Evolutionary conservation across 2,888 invertebrate species (phyloP), one percentile per base, ranked within the genome.

Genomic region (Himalopsyche anomala): DNA sequence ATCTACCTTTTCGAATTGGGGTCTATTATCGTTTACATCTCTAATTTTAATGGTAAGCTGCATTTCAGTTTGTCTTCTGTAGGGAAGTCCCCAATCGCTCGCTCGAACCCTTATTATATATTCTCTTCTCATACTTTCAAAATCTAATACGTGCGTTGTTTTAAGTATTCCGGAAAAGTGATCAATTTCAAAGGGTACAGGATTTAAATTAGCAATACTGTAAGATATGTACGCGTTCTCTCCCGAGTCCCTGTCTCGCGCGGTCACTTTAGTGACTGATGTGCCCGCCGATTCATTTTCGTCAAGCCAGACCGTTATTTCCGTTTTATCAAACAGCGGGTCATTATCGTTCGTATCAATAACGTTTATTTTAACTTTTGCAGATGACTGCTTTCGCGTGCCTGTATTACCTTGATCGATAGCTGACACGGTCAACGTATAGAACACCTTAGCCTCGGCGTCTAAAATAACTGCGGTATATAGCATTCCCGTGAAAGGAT

Each of bases 191-290:
- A 99, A 99, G 15, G 99, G 99, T 28, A 98, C 96, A 84, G 96
- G 96, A 90, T 97, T 96, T 85, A 97, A 93, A 91, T 98, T 98
- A 84, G 97, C 97, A 89, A 99, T 96, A 89, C 97, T 96, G 92
- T 98, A 99, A 0, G 98, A 98, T 89, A 99, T 96, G 92, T 98
- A 98, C 0, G 98, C 98, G 92, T 98, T 99, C 90, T 99, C 98
- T 0, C 98, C 98, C 1, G 96, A 96, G 91, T 99, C 99, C 28
- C 94, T 95, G 91, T 99, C 99, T 88, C 95, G 95, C 0, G 99
- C 99, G 80, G 95, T 94, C 5, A 99, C 96, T 89, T 96, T 96
- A 15, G 96, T 95, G 0, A 99, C 97, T 17, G 96, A 95, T 1
- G 96, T 96, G 2, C 98, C 98, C 12, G 96, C 94, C 0, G 97